Evolutionary conservation across 30 jellyfish, hydroid and myxozoan species (phyloP).

Genomic region (Rhopilema esculentum): DNA sequence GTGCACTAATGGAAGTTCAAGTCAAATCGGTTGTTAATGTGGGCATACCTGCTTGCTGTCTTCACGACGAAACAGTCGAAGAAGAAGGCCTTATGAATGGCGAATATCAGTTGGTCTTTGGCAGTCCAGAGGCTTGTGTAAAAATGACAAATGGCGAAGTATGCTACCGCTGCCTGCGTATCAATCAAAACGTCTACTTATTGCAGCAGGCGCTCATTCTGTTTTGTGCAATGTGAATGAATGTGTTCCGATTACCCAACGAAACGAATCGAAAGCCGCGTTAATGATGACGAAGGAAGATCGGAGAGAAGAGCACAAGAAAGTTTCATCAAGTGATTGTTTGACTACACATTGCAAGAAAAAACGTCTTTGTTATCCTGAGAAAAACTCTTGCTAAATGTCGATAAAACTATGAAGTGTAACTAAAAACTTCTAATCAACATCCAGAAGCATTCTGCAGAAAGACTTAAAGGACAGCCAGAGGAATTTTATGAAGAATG

Average conservation of each 20-base stretch:
- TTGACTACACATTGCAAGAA: no score
- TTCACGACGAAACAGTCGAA: constrained; percentile 15
- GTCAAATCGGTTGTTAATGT: not conserved
- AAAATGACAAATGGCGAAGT: constrained; percentile 13
- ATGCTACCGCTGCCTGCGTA: not conserved
- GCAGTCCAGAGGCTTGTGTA: constrained; percentile 21
- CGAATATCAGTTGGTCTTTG: constrained; percentile 7
- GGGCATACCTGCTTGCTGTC: constrained; percentile 21
- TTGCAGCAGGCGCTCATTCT: not conserved
- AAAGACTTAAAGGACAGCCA: no score
- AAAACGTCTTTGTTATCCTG: no score
- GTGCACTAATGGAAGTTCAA: constrained; percentile 17
- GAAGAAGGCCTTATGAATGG: constrained; percentile 4
- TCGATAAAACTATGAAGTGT: no score
- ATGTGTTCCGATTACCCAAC: not conserved
- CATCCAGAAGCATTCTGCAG: no score
- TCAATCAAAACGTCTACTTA: not conserved
- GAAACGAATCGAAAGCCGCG: not conserved
- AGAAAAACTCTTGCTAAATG: no score
- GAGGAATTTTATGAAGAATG: no score
- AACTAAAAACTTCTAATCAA: no score
- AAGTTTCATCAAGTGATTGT: no score
- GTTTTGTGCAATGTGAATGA: not conserved
- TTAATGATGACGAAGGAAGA: no score
- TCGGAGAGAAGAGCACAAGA: no score